These are phyloP conservation scores for Glossosoma conforme DNA, from an alignment of 1,140 invertebrate genomes.

Conservation along the genomic window DNA sequence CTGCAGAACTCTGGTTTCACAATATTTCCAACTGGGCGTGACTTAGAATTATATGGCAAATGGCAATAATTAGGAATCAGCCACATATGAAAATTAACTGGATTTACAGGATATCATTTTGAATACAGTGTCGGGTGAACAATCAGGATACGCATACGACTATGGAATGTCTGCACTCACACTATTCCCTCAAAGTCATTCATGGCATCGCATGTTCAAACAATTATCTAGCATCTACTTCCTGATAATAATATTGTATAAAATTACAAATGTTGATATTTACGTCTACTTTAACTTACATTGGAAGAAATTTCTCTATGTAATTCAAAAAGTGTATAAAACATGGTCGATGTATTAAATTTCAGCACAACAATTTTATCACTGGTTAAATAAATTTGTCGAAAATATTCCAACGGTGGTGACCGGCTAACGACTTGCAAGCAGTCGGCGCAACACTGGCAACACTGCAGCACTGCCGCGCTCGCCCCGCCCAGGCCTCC, in stretches of 20 bases:
- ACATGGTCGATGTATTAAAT: slow-evolving; percentile 25
- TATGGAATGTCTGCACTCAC: slow-evolving; percentile 32
- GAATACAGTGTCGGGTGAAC: slow-evolving; percentile 1
- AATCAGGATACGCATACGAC: slow-evolving; percentile 22
- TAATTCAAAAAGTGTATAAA: slow-evolving; percentile 28
- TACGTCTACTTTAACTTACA: slow-evolving; percentile 30
- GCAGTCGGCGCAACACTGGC: background rate
- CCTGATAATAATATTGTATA: slow-evolving; percentile 29
- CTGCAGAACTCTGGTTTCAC: background rate
- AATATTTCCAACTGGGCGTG: slow-evolving; percentile 20
- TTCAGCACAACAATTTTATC: slow-evolving; percentile 8
- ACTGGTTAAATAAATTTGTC: slow-evolving; percentile 6
- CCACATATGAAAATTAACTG: slow-evolving; percentile 17
- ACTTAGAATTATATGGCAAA: slow-evolving; percentile 32
- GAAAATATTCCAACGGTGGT: slow-evolving; percentile 1
- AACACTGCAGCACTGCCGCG: slow-evolving; percentile 7
- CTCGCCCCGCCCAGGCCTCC: slow-evolving; percentile 7
- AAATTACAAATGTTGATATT: slow-evolving; percentile 33
- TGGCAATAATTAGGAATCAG: slow-evolving; percentile 27
- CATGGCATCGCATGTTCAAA: slow-evolving; percentile 26
- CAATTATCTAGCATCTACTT: slow-evolving; percentile 31
- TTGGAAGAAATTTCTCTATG: slow-evolving; percentile 29
- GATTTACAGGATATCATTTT: slow-evolving; percentile 19
- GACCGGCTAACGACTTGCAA: background rate
- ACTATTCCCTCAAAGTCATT: slow-evolving; percentile 28